Base-by-base conservation (phyloP, 2,113 vertebrate species). In the Paraplagusia blochii region DNA sequence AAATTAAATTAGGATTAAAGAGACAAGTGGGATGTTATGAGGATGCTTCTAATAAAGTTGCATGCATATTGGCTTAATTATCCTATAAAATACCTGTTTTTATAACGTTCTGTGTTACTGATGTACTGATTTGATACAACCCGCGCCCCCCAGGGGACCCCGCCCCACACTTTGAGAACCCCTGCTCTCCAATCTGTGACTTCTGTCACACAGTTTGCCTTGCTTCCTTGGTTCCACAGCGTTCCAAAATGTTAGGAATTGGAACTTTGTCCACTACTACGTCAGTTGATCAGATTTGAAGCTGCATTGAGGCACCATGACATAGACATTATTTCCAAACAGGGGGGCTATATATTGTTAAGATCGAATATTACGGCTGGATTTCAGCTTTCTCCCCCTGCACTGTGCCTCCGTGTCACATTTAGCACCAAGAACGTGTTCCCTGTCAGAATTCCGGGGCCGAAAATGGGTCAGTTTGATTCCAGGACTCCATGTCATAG, bases 381-480 rank as follows among this genome's bases (percentile, higher is more conserved):
- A 44, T 49, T 9, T 35, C 19, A 9, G 9, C 34, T 53, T n/a
- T 16, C 7, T 35, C 16, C 36, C 56, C 33, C 29, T 35, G 53
- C 47, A 66, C 56, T 13, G 34, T 3, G 9, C 29, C 29, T 15
- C 17, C 44, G 13, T 11, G 38, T 40, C 11, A 40, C 38, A 4
- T 40, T 40, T 11, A 53, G 17, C 35, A 54, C 17, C 9, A 47
- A 34, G 11, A 0, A 33, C 33, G 0, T 29, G 22, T 29, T 29
- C 22, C 22, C 22, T 29, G 22, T 29, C 22, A 29, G 22, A 29
- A 29, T 6, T 29, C 22, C 6, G 22, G 22, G 22, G 9, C 15
- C 15, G 17, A 65, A 84, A 72, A 35, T 72, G 47, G 74, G 71
- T 34, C 68, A 65, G 17, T 44, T 64, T 36, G 45, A 46, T 45